Evolutionary conservation across 2,797 vertebrate genomes (phyloP), one percentile per base, ranked within the genome.

Genomic region (Microctenopoma lineatum): DNA sequence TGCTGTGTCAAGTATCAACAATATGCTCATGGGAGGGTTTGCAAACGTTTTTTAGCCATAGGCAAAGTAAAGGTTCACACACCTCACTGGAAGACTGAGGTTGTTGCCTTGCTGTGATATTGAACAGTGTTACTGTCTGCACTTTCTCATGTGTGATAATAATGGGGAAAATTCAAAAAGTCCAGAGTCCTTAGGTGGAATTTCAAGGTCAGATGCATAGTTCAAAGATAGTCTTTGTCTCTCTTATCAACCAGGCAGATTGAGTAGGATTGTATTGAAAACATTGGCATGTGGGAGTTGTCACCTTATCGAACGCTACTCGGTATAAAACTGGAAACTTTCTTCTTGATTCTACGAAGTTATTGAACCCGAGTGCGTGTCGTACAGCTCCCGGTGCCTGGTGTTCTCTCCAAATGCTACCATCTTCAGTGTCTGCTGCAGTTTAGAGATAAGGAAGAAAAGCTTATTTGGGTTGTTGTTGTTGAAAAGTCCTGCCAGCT

Each of bases 371-470:
- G 70, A 73, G 58, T 71, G 48, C 59, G 59, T 48, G 66, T 73
- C 80, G 73, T 67, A 70, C 75, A 42, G 73, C 64, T 68, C 76
- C 81, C 70, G 72, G 78, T 27, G 27, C 71, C 50, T 53, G 58
- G 54, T 68, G 72, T 52, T 56, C 76, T 81, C 78, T 70, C 66
- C 32, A 32, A 74, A 80, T 46, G 47, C 70, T 77, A 68, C 80
- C 76, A 74, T 88, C 88, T 77, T 86, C 65, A 59, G 69, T 81
- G 83, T 69, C 72, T 62, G 79, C 89, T 90, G 90, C 87, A 86
- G 58, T 54, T 59, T 26, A 44, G 77, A 84, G 90, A 92, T 92
- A 92, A 91, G 87, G 73, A 78, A 78, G 79, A 84, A 86, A 82
- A 62, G 72, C 77, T 75, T 87, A 80, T 86, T 87, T 75, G 61